Base-by-base conservation (phyloP, 2,888 invertebrate species). In the Willowsia nigromaculata region DNA sequence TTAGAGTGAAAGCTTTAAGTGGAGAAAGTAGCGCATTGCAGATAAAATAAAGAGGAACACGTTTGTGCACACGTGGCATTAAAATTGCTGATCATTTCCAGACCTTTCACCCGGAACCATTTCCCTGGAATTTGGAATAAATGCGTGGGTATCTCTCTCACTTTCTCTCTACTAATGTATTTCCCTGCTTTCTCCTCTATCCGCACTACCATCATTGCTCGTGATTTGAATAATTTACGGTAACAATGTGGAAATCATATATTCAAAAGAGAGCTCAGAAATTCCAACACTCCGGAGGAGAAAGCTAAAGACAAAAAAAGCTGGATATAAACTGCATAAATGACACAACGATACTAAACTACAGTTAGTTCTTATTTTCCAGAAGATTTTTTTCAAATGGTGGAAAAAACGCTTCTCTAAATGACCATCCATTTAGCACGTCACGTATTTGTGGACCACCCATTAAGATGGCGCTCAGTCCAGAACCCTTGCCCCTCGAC, bases 141-240 rank as follows among this genome's bases (percentile, higher is more conserved):
- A 15, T 33, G 62, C n/a, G 30, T 65, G n/a, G 30, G 4, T 15
- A 59, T 22, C 13, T 59, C 27, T 18, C 18, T 18, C 53, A 18
- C 6, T 22, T 25, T 25, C 56, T 25, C 7, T 9, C 25, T n/a
- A n/a, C n/a, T n/a, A n/a, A n/a, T n/a, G n/a, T n/a, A n/a, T n/a
- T n/a, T n/a, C n/a, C n/a, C n/a, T n/a, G n/a, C n/a, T n/a, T n/a
- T n/a, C n/a, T n/a, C n/a, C n/a, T n/a, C n/a, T n/a, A 59, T 7
- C 15, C 30, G 15, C 6, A 9, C 5, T 1, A 15, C 13, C 11
- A 0, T 18, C 9, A 76, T n/a, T n/a, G n/a, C n/a, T 90, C 90
- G 92, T 92, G 92, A 91, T 92, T 91, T 92, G 92, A 92, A 92
- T 92, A 92, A 91, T 92, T 90, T 91, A 92, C 90, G 71, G 90